A percentile compares a stretch with the other conserved stretches of the same genome.
Conservation (phyloP, 2,888 invertebrate genomes). For the Mechanitis mazaeus region DNA sequence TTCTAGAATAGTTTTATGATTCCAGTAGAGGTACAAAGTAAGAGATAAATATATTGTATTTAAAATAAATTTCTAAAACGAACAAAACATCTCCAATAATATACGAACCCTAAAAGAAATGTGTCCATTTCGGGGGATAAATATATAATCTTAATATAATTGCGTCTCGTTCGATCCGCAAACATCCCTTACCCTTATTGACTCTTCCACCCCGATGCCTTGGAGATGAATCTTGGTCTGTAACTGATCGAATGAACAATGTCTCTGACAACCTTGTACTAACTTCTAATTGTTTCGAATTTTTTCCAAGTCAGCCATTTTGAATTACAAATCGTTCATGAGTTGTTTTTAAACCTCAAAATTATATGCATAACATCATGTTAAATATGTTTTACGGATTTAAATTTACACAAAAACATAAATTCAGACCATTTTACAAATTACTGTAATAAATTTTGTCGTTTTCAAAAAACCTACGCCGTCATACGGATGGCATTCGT, state of each 20-base stretch:
- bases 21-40: too few species aligned
- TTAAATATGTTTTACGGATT: too few species aligned
- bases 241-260: constrained; percentile 27
- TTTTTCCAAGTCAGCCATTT: not conserved
- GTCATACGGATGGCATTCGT: constrained; percentile 38
- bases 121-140: constrained; percentile 65
- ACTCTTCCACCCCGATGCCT: constrained; percentile 47
- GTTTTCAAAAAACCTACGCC: constrained; percentile 19
- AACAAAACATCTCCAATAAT: constrained; percentile 34
- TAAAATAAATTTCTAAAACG: too few species aligned
- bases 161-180: constrained; percentile 52
- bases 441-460: constrained; percentile 7
- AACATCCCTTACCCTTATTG: constrained; percentile 59
- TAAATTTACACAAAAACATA: not conserved
- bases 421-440: constrained; percentile 3
- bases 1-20: too few species aligned
- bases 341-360: too few species aligned
- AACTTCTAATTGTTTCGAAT: constrained; percentile 23
- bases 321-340: too few species aligned
- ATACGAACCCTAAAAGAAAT: constrained; percentile 46
- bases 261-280: constrained; percentile 26
- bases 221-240: constrained; percentile 26
- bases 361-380: too few species aligned
- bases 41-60: too few species aligned
- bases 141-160: constrained; percentile 75